phyloP scores from a whole-genome alignment of 2,113 vertebrate species.

The Capra hircus region DNA sequence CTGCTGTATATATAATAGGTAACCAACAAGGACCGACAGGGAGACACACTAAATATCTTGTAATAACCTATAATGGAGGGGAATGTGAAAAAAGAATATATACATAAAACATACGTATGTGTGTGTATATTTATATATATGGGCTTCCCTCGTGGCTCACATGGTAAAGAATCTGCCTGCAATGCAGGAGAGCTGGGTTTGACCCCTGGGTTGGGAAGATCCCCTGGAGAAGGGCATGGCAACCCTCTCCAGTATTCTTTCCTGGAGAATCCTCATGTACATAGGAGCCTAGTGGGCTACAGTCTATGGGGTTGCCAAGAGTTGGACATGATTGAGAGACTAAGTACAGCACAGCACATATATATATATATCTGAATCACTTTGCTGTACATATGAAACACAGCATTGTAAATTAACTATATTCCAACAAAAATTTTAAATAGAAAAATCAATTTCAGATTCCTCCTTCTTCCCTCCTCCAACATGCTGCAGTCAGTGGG shows the following conservation, averaged over 20 bases:
- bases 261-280: neutral
- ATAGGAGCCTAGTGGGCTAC: neutral
- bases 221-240: neutral
- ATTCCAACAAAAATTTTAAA: neutral
- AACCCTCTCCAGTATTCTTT: neutral
- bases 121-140: neutral
- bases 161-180: accelerated
- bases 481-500: neutral
- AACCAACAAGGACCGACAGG: neutral
- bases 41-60: neutral
- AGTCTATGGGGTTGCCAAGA: neutral
- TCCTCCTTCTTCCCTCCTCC: neutral
- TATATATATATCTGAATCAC: neutral
- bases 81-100: neutral
- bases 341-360: neutral
- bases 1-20: neutral
- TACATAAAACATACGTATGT: neutral
- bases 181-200: neutral
- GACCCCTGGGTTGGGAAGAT: neutral
- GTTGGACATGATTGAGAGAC: neutral
- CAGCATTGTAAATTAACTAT: neutral
- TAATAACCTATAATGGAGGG: neutral
- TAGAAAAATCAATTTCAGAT: neutral
- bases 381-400: neutral
- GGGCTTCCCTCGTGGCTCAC: neutral